Conservation (phyloP, 2,888 invertebrate genomes). For the Drosophila mimica region DNA sequence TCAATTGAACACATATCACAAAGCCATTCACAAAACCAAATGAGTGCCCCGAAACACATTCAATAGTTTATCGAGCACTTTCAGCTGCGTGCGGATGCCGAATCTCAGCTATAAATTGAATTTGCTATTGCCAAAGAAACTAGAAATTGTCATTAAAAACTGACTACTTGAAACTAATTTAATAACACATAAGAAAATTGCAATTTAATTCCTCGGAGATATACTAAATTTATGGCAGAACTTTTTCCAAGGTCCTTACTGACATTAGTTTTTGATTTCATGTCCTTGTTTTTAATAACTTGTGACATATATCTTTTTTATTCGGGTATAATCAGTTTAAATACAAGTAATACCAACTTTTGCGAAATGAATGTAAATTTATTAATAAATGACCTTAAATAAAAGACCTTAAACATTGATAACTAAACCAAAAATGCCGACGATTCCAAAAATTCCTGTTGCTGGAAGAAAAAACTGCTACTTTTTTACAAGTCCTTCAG, state of each 20-base stretch:
- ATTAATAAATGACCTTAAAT: not conserved
- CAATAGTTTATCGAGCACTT: constrained; percentile 6
- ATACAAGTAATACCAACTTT: not conserved
- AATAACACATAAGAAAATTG: too few species aligned
- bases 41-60: constrained; percentile 1
- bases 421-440: not conserved
- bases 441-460: not conserved
- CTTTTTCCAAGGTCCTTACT: not conserved
- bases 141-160: not conserved
- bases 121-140: not conserved
- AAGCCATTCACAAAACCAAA: constrained; percentile 8
- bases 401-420: not conserved
- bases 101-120: not conserved
- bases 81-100: not conserved
- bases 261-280: not conserved
- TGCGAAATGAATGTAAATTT: not conserved
- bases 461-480: not conserved
- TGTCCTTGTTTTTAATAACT: not conserved
- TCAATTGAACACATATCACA: constrained; percentile 22
- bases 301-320: not conserved
- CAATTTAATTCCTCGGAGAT: not conserved
- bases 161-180: not conserved
- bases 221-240: too few species aligned
- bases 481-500: not conserved
- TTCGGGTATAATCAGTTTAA: not conserved